Percentiles rank a stretch among this genome's conserved stretches.
Conservation (phyloP, 2,888 invertebrate genomes). For the Neoaliturus tenellus region DNA sequence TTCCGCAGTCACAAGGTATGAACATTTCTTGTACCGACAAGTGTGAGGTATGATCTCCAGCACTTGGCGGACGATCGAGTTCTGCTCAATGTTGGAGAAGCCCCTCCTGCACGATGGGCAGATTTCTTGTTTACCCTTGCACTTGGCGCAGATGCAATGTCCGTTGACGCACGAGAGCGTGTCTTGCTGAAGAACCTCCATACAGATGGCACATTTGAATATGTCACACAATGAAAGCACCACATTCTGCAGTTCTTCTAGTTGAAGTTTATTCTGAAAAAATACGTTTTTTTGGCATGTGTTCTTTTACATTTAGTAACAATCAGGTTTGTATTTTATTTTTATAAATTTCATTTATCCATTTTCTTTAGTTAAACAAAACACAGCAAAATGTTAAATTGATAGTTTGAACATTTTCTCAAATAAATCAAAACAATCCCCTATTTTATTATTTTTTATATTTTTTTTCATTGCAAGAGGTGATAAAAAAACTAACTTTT, state of each 20-base stretch:
- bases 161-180: background rate
- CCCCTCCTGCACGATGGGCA: background rate
- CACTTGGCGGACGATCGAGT: background rate
- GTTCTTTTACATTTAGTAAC: too few relatives aligned
- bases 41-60: background rate
- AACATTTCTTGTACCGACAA: slow-evolving; percentile 9
- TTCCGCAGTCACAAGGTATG: background rate
- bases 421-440: too few relatives aligned
- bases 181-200: background rate
- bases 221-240: background rate
- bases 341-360: too few relatives aligned
- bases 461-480: too few relatives aligned
- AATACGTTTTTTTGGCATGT: too few relatives aligned
- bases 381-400: too few relatives aligned
- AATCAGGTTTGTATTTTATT: too few relatives aligned
- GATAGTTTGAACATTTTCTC: too few relatives aligned
- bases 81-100: background rate
- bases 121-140: background rate
- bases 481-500: too few relatives aligned
- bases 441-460: too few relatives aligned
- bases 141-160: slow-evolving; percentile 4
- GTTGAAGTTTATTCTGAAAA: background rate
- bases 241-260: background rate
- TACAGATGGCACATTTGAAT: background rate
- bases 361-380: too few relatives aligned